These are phyloP conservation scores for Erebia aethiops DNA, from an alignment of 2,888 invertebrate species.

Conservation along the genomic window DNA sequence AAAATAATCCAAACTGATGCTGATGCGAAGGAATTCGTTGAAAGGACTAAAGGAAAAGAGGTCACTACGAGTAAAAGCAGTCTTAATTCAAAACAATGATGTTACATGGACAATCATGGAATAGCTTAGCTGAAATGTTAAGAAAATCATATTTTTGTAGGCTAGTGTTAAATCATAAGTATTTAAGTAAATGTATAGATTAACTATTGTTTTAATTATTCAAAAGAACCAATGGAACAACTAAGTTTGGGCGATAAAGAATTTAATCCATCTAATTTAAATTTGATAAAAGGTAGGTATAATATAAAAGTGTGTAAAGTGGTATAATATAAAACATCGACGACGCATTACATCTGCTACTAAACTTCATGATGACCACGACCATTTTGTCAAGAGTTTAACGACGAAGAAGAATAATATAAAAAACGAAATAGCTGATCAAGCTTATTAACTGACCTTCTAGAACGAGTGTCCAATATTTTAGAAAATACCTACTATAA, in stretches of 20 bases:
- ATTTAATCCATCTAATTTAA: no score
- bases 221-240: no score
- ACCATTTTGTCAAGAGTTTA: not conserved
- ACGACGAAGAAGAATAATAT: no score
- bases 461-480: not conserved
- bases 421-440: not conserved
- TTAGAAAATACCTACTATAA: not conserved
- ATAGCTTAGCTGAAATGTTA: not conserved
- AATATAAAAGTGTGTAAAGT: no score
- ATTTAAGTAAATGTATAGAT: slow-evolving; percentile 7
- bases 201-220: not conserved
- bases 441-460: not conserved
- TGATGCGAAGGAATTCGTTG: slow-evolving; percentile 61
- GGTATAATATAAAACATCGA: no score
- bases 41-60: slow-evolving; percentile 42
- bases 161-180: not conserved
- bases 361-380: not conserved
- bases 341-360: no score
- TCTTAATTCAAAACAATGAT: slow-evolving; percentile 22
- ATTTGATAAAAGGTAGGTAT: no score
- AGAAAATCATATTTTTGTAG: not conserved
- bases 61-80: not conserved
- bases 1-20: slow-evolving; percentile 57
- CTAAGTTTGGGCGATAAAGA: no score
- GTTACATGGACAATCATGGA: not conserved